Evolutionary conservation across 2,797 vertebrate species (phyloP).

Genomic region (Sebastes miniatus): DNA sequence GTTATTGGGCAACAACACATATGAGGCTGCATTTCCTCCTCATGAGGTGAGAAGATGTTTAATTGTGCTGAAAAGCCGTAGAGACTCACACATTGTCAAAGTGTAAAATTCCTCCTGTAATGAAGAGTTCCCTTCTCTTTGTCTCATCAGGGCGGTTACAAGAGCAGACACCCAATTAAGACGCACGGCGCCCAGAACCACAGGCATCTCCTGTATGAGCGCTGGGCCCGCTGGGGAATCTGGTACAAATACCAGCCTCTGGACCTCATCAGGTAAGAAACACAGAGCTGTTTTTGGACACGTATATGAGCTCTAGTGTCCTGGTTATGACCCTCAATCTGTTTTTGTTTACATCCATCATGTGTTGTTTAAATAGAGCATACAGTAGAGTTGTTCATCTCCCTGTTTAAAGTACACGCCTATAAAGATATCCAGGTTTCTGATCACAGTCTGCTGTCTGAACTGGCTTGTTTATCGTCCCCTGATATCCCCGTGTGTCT

Average conservation of each 20-base stretch:
- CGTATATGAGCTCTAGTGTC: neutral
- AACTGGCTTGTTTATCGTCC: neutral
- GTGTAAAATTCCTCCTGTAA: neutral
- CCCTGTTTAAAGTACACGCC: neutral
- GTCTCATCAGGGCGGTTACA: slow-evolving; percentile 89
- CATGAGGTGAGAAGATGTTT: slow-evolving; percentile 88
- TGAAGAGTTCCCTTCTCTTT: slow-evolving; percentile 1
- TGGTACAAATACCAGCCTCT: slow-evolving; percentile 99
- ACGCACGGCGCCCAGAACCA: slow-evolving; percentile 97
- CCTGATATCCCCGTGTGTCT: neutral
- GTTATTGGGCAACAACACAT: slow-evolving; percentile 92
- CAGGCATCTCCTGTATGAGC: slow-evolving; percentile 96
- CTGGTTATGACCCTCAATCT: neutral
- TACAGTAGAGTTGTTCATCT: neutral
- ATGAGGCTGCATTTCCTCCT: slow-evolving; percentile 97
- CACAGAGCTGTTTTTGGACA: neutral
- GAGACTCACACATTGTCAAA: neutral
- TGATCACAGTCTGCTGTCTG: neutral
- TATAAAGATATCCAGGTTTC: neutral
- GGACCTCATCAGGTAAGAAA: slow-evolving; percentile 94
- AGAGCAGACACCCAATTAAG: slow-evolving; percentile 95
- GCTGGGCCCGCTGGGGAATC: slow-evolving; percentile 99
- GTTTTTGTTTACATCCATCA: neutral
- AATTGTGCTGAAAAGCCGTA: slow-evolving; percentile 1
- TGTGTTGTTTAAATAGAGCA: slow-evolving; percentile 11